Conservation (phyloP, 2,113 vertebrate species). For the Carettochelys insculpta region DNA sequence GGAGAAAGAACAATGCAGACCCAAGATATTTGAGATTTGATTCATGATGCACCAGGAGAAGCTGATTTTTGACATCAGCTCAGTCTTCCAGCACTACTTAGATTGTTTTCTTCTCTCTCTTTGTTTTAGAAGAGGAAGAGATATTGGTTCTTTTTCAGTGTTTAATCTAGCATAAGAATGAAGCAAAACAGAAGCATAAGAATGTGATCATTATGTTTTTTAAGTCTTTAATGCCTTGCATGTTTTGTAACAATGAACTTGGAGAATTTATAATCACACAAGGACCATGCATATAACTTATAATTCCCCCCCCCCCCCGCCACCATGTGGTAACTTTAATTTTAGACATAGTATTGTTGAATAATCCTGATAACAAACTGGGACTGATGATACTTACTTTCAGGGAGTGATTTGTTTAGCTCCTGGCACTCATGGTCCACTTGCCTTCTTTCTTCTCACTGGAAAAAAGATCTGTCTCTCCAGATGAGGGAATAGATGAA, state of each 20-base stretch:
- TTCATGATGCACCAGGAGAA: neutral
- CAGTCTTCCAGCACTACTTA: neutral
- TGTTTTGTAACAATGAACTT: neutral
- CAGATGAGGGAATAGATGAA: neutral
- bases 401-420: neutral
- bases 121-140: neutral
- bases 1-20: neutral
- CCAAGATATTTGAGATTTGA: neutral
- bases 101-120: accelerated
- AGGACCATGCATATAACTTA: neutral
- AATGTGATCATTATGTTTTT: neutral
- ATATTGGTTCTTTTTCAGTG: neutral
- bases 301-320: neutral
- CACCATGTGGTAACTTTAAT: neutral
- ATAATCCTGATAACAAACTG: neutral
- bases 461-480: neutral
- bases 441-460: neutral
- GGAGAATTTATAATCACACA: neutral
- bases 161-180: neutral
- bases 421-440: neutral
- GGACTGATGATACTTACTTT: neutral
- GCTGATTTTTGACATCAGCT: too few relatives aligned
- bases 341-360: neutral
- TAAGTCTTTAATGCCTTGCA: neutral
- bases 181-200: neutral